These are phyloP conservation scores for Apaloderma vittatum DNA, from an alignment of 2,113 vertebrate species.

Conservation along the genomic window DNA sequence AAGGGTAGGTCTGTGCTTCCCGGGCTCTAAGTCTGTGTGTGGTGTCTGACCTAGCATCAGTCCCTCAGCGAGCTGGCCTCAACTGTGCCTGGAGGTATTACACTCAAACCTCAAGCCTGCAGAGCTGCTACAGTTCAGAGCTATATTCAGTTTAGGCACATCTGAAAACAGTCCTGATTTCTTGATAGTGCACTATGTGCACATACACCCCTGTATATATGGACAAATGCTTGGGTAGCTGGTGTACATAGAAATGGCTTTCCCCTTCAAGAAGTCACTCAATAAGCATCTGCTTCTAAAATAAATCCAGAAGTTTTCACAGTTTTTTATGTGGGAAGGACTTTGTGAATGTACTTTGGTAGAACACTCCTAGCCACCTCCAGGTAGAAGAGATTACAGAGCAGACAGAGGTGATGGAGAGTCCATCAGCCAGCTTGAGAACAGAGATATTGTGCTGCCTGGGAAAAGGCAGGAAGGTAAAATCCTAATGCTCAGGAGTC, in stretches of 20 bases:
- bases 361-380: not conserved
- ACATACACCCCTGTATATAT: not conserved
- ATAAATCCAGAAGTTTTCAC: not conserved
- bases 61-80: not conserved
- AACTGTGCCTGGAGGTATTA: not conserved
- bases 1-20: not conserved
- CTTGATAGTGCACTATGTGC: rapidly evolving
- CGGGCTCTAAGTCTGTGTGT: not conserved
- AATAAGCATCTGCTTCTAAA: not conserved
- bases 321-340: not conserved
- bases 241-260: not conserved
- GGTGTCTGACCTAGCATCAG: not conserved
- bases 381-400: not conserved
- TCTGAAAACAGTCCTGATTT: not conserved
- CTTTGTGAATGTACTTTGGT: not conserved
- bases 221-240: not conserved
- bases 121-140: not conserved
- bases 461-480: constrained; percentile 11
- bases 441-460: not conserved
- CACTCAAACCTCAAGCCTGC: not conserved
- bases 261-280: not conserved
- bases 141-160: not conserved
- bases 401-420: not conserved
- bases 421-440: not conserved
- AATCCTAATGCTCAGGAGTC: not conserved